A percentile compares a stretch with the other conserved stretches of the same genome.
These are phyloP conservation scores for Venusia cambrica DNA, from an alignment of 2,888 invertebrate genomes.

Conservation along the genomic window DNA sequence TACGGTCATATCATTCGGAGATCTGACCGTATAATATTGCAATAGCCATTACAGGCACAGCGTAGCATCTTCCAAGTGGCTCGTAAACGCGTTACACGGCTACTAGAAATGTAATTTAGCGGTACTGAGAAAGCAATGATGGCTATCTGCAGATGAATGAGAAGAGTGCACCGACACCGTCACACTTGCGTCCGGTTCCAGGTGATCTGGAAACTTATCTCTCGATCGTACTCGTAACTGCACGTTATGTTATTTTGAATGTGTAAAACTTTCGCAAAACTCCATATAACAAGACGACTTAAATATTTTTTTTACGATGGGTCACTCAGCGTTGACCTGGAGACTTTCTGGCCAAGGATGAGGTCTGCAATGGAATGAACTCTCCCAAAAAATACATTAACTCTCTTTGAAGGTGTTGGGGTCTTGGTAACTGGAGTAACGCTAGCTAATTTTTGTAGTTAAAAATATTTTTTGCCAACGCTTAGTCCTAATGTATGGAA, in stretches of 20 bases:
- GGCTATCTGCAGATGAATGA: slow-evolving; percentile 70
- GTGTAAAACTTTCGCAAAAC: slow-evolving; percentile 57
- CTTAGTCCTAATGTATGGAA: too few species aligned
- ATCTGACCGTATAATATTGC: slow-evolving; percentile 76
- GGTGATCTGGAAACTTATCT: slow-evolving; percentile 73
- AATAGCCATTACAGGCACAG: slow-evolving; percentile 74
- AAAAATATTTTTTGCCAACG: too few species aligned
- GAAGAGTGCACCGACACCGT: slow-evolving; percentile 58
- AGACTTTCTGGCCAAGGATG: too few species aligned
- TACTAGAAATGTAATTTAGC: slow-evolving; percentile 79
- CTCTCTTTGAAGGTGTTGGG: too few species aligned
- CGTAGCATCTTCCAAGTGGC: slow-evolving; percentile 74
- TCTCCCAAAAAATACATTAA: too few species aligned
- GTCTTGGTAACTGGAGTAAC: too few species aligned
- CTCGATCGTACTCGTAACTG: slow-evolving; percentile 53
- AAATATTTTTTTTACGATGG: too few species aligned
- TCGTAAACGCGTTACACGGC: slow-evolving; percentile 76
- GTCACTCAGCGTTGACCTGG: too few species aligned
- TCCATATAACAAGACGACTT: slow-evolving; percentile 28
- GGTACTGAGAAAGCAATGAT: slow-evolving; percentile 75
- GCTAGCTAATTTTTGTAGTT: too few species aligned
- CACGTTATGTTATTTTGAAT: slow-evolving; percentile 45
- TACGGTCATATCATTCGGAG: slow-evolving; percentile 67
- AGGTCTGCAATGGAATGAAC: too few species aligned
- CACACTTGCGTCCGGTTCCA: slow-evolving; percentile 68